Base-by-base conservation (phyloP, 2,888 invertebrate species). In the Penaeus monodon region DNA sequence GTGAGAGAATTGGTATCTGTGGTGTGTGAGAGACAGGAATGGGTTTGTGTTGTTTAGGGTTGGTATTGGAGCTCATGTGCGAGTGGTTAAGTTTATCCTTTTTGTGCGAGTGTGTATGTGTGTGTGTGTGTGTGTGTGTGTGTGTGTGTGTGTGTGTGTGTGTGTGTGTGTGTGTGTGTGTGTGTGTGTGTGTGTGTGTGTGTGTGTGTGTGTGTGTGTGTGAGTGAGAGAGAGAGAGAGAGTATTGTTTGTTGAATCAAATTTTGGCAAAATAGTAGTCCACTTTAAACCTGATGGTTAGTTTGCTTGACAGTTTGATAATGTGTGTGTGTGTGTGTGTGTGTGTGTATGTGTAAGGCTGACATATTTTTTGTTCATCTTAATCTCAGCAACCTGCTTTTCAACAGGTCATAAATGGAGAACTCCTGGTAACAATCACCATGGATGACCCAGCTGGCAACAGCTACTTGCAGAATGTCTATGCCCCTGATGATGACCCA, bases 401-500 rank as follows among this genome's bases (percentile, higher is more conserved):
- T 17, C 65, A n/a, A 6, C 87, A 95, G 83, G 94, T 97, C 22
- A 92, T 97, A 33, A 93, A 93, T 0, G 94, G 96, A 1, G 93
- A 94, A 91, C 92, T 93, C 20, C 91, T 93, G 8, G 94, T 96
- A 0, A 97, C 97, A 0, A 90, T 99, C 2, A 92, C 99, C 6
- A 93, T 99, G 90, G 97, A 99, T 92, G 99, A 99, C 93, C 98
- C 99, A 2, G 97, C 99, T 17, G 99, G 99, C 0, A 99, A 99
- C 93, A 98, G 98, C 90, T 99, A 98, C 92, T 94, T 99, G 77
- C 93, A 96, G 95, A 97, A 96, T 91, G 92, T 97, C 1, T 93
- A 93, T 65, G 96, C 96, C 29, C 94, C 94, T 38, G 92, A 92
- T 29, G 90, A 90, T 38, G 97, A 97, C 92, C 94, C 95, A 0